Evolutionary conservation across 2,888 invertebrate species (phyloP).

Genomic region (Gortyna flavago): DNA sequence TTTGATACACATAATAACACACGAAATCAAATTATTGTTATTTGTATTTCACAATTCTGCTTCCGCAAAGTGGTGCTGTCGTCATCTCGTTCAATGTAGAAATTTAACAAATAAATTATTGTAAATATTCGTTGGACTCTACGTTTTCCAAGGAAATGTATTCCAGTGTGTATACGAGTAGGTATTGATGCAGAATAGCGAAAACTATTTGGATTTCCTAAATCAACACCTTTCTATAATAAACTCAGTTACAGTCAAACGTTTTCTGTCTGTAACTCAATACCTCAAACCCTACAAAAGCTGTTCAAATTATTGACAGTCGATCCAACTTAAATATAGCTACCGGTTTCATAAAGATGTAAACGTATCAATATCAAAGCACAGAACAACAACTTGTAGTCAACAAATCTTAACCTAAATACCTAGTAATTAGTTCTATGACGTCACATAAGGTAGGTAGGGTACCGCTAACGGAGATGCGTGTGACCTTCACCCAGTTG

Average conservation of each 20-base stretch:
- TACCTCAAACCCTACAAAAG: background rate
- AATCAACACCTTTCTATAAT: background rate
- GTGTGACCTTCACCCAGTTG: constrained; percentile 69
- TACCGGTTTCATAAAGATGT: background rate
- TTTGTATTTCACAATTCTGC: constrained; percentile 18
- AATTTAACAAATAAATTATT: background rate
- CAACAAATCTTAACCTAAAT: constrained; percentile 26
- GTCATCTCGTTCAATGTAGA: constrained; percentile 27
- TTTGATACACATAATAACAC: background rate
- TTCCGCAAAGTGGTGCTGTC: constrained; percentile 23
- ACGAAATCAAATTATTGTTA: constrained; percentile 2
- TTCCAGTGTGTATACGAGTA: background rate
- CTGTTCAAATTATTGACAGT: background rate
- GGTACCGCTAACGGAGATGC: constrained; percentile 56
- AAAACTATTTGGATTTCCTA: background rate
- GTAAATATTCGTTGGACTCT: constrained; percentile 6
- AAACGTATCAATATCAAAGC: background rate
- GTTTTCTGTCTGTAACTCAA: background rate
- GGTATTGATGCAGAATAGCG: background rate
- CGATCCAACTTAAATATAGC: background rate
- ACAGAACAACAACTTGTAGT: background rate
- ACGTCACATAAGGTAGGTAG: constrained; percentile 29
- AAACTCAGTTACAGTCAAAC: background rate
- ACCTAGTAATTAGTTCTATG: constrained; percentile 18
- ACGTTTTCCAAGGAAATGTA: background rate